Evolutionary conservation across 2,113 vertebrate species (phyloP).

Genomic region (Struthio camelus): DNA sequence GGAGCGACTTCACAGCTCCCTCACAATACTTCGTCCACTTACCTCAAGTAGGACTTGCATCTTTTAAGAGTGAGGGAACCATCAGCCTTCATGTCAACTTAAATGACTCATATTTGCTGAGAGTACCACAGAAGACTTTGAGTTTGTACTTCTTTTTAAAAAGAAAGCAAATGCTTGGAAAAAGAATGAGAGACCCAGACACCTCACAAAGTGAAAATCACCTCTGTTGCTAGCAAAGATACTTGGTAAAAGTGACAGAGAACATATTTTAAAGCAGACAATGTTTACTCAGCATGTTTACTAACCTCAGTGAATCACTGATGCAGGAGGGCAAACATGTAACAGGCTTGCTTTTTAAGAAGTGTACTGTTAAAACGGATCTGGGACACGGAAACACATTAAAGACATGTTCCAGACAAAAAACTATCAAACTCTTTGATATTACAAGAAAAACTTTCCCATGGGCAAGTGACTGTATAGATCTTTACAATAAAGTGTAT

Average conservation of each 20-base stretch:
- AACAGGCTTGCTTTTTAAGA: background rate
- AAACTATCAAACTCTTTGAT: background rate
- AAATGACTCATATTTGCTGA: background rate
- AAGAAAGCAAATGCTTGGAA: background rate
- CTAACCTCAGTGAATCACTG: accelerated
- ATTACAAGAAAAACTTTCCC: background rate
- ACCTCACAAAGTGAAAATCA: accelerated
- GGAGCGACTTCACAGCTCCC: background rate
- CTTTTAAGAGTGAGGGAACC: accelerated
- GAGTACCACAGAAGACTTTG: accelerated
- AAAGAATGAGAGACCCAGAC: background rate
- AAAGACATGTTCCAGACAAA: background rate
- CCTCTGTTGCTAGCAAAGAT: background rate
- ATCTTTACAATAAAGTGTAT: background rate
- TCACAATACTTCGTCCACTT: background rate
- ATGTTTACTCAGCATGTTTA: accelerated
- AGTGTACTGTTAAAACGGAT: background rate
- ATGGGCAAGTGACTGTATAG: background rate
- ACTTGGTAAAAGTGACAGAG: background rate
- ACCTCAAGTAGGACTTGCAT: background rate
- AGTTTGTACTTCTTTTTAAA: background rate
- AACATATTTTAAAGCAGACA: accelerated
- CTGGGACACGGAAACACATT: background rate
- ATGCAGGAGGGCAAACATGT: background rate
- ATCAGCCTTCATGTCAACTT: accelerated